Percentiles rank a stretch among this genome's conserved stretches.
Evolutionary conservation across 1,140 invertebrate genomes (phyloP).

Genomic region (Ephestia elutella): DNA sequence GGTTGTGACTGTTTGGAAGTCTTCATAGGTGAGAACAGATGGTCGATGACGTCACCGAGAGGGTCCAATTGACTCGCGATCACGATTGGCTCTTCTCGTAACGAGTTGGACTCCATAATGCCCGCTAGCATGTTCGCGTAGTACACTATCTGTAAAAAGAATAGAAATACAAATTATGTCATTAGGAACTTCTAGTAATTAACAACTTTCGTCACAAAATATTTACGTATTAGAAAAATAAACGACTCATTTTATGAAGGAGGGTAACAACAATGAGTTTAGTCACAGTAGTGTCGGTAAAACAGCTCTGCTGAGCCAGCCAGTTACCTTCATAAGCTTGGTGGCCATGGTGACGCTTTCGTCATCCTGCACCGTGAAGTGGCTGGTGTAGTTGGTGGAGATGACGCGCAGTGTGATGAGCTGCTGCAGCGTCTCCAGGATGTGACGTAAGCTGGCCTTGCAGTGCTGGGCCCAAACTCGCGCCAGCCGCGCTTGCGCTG

Average conservation of each 20-base stretch:
- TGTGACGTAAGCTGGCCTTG: constrained; percentile 79
- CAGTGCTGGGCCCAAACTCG: constrained; percentile 85
- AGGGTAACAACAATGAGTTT: too few relatives aligned
- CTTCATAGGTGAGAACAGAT: constrained; percentile 57
- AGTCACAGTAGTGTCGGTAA: too few relatives aligned
- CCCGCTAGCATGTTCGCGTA: constrained; percentile 93
- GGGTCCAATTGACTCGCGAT: constrained; percentile 61
- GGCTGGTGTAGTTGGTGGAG: constrained; percentile 81
- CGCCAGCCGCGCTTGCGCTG: constrained; percentile 87
- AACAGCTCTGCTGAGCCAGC: too few relatives aligned
- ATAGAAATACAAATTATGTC: neutral
- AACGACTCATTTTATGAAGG: too few relatives aligned
- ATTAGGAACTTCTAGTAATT: too few relatives aligned
- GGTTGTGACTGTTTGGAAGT: constrained; percentile 66
- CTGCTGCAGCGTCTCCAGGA: constrained; percentile 90
- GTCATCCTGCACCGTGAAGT: constrained; percentile 89
- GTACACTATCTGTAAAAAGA: constrained; percentile 83
- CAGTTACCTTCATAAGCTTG: constrained; percentile 84
- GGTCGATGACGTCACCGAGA: constrained; percentile 57
- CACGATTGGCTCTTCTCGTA: constrained; percentile 75
- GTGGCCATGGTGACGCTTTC: constrained; percentile 86
- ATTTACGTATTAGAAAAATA: too few relatives aligned
- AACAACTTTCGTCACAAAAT: too few relatives aligned
- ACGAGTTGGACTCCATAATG: constrained; percentile 79
- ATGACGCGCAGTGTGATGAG: constrained; percentile 89